Base-by-base conservation (phyloP, 2,888 invertebrate genomes). In the Azorinus chamasolen region DNA sequence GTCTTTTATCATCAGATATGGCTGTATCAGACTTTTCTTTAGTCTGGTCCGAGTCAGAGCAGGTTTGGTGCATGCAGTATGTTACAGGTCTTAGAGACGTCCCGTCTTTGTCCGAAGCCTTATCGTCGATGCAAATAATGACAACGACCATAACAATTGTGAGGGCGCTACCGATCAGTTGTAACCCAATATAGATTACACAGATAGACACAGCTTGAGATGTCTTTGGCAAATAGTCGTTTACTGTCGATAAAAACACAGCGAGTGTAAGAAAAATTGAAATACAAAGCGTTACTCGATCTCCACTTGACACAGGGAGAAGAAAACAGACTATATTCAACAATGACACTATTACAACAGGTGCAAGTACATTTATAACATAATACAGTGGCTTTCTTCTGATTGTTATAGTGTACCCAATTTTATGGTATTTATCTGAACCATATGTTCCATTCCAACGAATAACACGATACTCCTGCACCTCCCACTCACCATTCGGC, bases 221-320 rank as follows among this genome's bases (percentile, higher is more conserved):
- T 12, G 72, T 75, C 45, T 70, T 50, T 0, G 83, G 83, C 10
- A 80, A 54, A 16, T 69, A 63, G 12, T 66, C 59, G 4, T 78
- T 58, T 2, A 83, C 48, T n/a, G 80, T 76, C 8, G 76, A 69
- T 22, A 79, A 57, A 58, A 80, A 80, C 12, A 83, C 80, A 14
- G 78, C 76, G 22, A 83, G 68, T 8, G 78, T 76, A 2, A 83
- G 71, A 54, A 80, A 83, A n/a, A 83, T 65, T 32, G 79, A 78
- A 3, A 75, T 70, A 39, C 78, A 66, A 18, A 83, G 73, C 6
- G 80, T 70, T 14, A 83, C 69, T 53, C 78, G 43, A 62, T 83
- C 80, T 1, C 80, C 83, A 16, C 79, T 65, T 14, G 78, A 69
- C 12, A 75, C 62, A 12, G 83, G 83, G 18, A 83, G 57, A 0